phyloP scores from a whole-genome alignment of 2,888 invertebrate species.

The Leptinotarsa rubiginosa region DNA sequence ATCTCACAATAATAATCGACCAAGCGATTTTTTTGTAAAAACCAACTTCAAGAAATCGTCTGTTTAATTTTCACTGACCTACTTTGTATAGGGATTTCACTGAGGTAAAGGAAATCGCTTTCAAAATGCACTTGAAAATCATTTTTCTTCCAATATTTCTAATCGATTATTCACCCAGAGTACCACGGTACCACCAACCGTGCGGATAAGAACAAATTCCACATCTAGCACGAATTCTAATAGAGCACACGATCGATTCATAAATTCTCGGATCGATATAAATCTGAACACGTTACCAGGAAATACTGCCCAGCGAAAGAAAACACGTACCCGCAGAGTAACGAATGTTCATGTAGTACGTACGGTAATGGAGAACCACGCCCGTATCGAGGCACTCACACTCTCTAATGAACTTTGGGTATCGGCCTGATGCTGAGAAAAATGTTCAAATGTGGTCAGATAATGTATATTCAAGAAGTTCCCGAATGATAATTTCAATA shows the following conservation, averaged over 20 bases:
- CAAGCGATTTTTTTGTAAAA: no score
- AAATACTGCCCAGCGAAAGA: slow-evolving; percentile 43
- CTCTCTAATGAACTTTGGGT: slow-evolving; percentile 17
- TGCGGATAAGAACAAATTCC: slow-evolving; percentile 8
- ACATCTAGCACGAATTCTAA: slow-evolving; percentile 21
- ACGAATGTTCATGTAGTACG: slow-evolving; percentile 43
- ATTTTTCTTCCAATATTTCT: background rate
- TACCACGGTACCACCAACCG: slow-evolving; percentile 1
- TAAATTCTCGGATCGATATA: slow-evolving; percentile 51
- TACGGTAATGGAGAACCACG: slow-evolving; percentile 33
- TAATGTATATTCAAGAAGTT: no score
- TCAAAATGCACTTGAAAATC: background rate
- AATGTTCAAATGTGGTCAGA: no score
- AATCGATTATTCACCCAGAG: background rate
- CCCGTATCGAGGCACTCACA: slow-evolving; percentile 34
- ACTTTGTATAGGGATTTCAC: no score
- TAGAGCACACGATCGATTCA: slow-evolving; percentile 40
- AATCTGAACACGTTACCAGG: slow-evolving; percentile 50
- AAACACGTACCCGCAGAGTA: slow-evolving; percentile 42
- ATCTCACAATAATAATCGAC: no score
- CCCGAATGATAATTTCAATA: no score
- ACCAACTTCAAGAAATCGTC: no score
- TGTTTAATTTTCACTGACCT: no score
- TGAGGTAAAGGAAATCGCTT: background rate
- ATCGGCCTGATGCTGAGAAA: background rate